Evolutionary conservation across 2,113 vertebrate species (phyloP).

Genomic region (Promerops cafer): DNA sequence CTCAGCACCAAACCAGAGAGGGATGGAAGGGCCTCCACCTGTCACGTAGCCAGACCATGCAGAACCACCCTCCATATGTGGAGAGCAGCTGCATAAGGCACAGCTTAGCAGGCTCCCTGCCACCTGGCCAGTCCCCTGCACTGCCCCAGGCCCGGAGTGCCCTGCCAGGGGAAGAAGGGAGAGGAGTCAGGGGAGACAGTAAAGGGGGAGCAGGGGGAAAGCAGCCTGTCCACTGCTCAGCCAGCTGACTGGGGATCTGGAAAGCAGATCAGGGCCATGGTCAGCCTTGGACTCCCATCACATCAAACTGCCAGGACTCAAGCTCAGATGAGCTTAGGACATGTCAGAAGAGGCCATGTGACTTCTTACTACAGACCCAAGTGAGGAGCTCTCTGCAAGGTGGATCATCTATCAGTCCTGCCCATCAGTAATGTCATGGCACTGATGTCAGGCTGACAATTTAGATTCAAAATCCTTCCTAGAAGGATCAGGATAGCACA

Average conservation of each 20-base stretch:
- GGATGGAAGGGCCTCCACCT: neutral
- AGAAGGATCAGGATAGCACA: slow-evolving; percentile 15
- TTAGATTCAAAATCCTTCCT: slow-evolving; percentile 31
- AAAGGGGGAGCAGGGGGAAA: neutral
- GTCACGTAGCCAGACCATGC: neutral
- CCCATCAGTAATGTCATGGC: neutral
- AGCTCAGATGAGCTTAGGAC: neutral
- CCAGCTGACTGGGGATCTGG: neutral
- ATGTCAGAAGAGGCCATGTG: neutral
- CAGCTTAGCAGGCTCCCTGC: neutral
- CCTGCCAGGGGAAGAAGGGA: neutral
- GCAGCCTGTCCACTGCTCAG: neutral
- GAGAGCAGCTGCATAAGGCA: neutral
- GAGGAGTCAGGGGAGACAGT: accelerated
- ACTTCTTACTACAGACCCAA: neutral
- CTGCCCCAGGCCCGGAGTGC: neutral
- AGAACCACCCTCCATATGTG: neutral
- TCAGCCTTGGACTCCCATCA: neutral
- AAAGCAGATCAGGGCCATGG: neutral
- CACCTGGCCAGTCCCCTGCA: neutral
- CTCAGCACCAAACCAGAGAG: neutral
- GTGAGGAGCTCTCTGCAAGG: neutral
- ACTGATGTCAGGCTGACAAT: slow-evolving; percentile 14
- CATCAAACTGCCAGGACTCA: neutral
- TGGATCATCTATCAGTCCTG: neutral